These are phyloP conservation scores for Scolopax mira DNA, from an alignment of 2,113 vertebrate species.

Conservation along the genomic window DNA sequence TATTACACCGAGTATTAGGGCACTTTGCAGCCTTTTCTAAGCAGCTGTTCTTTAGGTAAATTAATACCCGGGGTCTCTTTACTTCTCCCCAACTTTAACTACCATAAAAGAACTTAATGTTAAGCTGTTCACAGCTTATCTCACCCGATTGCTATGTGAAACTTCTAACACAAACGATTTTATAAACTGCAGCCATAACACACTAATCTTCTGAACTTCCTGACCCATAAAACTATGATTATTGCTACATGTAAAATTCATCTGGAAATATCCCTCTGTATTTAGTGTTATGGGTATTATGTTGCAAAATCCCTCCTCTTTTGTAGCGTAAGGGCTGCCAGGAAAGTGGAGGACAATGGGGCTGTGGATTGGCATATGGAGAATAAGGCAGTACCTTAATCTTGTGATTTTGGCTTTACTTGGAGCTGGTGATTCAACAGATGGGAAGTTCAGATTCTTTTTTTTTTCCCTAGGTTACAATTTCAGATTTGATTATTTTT, in stretches of 20 bases:
- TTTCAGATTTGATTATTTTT: neutral
- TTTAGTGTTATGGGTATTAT: conserved; percentile 9
- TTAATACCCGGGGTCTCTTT: conserved; percentile 76
- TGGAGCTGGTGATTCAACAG: neutral
- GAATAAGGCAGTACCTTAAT: neutral
- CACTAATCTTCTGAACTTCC: conserved; percentile 75
- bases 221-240: conserved; percentile 71
- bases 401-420: neutral
- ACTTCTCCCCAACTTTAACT: conserved; percentile 58
- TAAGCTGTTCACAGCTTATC: conserved; percentile 67
- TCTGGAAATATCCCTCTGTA: conserved; percentile 13
- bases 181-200: conserved; percentile 66
- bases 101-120: conserved; percentile 69
- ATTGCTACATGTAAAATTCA: conserved; percentile 62
- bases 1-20: conserved; percentile 38
- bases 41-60: conserved; percentile 76
- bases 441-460: neutral
- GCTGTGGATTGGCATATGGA: neutral
- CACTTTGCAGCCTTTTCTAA: conserved; percentile 56
- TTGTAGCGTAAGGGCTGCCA: neutral
- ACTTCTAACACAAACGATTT: conserved; percentile 66
- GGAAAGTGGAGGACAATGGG: neutral
- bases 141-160: conserved; percentile 74
- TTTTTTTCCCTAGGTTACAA: neutral
- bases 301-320: conserved; percentile 26